phyloP scores from a whole-genome alignment of 2,797 vertebrate genomes.

The Pangasius sanitwongsei region DNA sequence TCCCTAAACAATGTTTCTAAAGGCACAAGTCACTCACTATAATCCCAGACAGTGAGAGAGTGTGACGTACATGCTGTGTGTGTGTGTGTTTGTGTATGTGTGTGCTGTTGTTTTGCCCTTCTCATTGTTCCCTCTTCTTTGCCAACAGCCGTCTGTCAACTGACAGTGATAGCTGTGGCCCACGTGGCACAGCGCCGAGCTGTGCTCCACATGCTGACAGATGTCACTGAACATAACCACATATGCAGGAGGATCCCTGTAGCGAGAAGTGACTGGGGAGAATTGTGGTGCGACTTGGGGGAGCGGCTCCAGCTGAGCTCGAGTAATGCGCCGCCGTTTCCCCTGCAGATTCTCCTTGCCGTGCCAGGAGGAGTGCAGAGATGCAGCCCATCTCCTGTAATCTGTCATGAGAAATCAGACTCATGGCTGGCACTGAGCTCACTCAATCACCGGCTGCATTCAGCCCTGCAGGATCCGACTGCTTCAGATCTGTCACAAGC shows the following conservation, averaged over 20 bases:
- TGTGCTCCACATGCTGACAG: constrained; percentile 72
- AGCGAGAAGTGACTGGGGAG: constrained; percentile 64
- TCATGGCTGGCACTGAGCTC: constrained; percentile 47
- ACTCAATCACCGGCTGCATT: constrained; percentile 53
- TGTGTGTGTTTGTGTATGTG: constrained; percentile 6
- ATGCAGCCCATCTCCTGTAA: constrained; percentile 53
- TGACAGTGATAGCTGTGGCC: constrained; percentile 66
- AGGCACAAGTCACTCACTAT: not conserved
- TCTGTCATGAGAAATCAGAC: constrained; percentile 62
- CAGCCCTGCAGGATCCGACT: constrained; percentile 38
- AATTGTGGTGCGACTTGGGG: constrained; percentile 57
- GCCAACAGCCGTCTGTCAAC: constrained; percentile 47
- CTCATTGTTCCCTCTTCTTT: constrained; percentile 1
- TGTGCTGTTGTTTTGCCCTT: constrained; percentile 26
- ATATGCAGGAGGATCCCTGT: constrained; percentile 65
- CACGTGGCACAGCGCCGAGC: constrained; percentile 59
- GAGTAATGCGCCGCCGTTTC: constrained; percentile 61
- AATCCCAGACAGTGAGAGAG: not conserved
- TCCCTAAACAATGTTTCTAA: not conserved
- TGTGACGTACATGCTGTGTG: not conserved
- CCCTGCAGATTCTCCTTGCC: constrained; percentile 52
- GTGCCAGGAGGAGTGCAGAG: constrained; percentile 45
- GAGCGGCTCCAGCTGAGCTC: constrained; percentile 62
- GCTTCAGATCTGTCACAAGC: constrained; percentile 35
- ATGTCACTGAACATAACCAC: constrained; percentile 69